Evolutionary conservation across 2,113 vertebrate species (phyloP).

Genomic region (Cephalopterus ornatus): DNA sequence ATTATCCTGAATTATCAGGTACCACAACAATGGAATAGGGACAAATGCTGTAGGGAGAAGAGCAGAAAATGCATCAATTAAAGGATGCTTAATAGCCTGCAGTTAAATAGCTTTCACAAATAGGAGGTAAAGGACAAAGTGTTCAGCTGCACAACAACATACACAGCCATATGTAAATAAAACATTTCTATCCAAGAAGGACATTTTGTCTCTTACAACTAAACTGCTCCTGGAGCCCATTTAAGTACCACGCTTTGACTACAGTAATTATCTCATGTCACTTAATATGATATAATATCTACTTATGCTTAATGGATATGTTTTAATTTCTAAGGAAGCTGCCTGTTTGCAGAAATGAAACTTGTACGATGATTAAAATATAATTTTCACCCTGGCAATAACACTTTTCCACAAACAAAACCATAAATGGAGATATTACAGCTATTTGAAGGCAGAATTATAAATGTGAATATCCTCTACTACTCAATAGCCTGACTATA

Average conservation of each 20-base stretch:
- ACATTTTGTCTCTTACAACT: not conserved
- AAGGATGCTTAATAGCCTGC: constrained; percentile 23
- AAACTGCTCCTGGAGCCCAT: not conserved
- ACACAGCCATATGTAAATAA: not conserved
- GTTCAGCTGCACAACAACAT: not conserved
- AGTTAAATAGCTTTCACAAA: constrained; percentile 29
- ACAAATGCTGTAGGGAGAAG: constrained; percentile 10
- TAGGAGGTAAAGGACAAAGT: constrained; percentile 5
- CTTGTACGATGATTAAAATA: constrained; percentile 2
- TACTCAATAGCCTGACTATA: not conserved
- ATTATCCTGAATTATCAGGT: constrained; percentile 6
- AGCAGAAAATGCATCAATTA: constrained; percentile 19
- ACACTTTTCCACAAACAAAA: not conserved
- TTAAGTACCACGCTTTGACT: not conserved
- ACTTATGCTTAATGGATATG: not conserved
- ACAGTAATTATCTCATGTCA: constrained; percentile 7
- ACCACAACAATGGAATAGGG: not conserved
- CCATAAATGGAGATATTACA: not conserved
- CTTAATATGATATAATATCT: constrained; percentile 20
- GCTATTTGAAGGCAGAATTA: not conserved
- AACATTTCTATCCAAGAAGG: not conserved
- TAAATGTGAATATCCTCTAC: not conserved
- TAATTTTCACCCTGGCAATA: constrained; percentile 2
- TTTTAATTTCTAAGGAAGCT: constrained; percentile 21
- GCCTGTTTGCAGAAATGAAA: constrained; percentile 10